Percentiles rank a stretch among this genome's conserved stretches.
Evolutionary conservation across 1,140 invertebrate genomes (phyloP).

Genomic region (Macrotrachela quadricornifera): DNA sequence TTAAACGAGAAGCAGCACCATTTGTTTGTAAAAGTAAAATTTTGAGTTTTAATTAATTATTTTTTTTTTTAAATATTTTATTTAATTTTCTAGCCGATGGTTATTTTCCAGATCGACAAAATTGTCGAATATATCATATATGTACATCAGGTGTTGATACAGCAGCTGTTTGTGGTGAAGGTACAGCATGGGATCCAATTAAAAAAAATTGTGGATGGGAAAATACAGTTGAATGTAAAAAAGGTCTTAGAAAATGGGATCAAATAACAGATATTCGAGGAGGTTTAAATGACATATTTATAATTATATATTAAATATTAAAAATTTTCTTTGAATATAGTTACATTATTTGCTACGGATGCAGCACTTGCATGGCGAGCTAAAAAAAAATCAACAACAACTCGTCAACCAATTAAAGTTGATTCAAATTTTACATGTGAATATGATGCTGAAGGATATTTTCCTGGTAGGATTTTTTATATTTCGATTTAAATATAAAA

Average conservation of each 20-base stretch:
- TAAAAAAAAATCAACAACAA: conserved; percentile 5
- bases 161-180: conserved; percentile 7
- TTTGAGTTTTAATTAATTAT: too few relatives aligned
- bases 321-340: not conserved
- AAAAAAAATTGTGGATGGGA: conserved; percentile 6
- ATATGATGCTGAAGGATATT: too few relatives aligned
- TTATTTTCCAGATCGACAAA: conserved; percentile 5
- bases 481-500: too few relatives aligned
- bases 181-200: conserved; percentile 3
- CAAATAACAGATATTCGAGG: conserved; percentile 6
- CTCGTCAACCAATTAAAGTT: not conserved
- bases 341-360: conserved; percentile 5
- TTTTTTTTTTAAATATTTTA: too few relatives aligned
- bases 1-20: too few relatives aligned
- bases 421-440: conserved; percentile 9
- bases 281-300: too few relatives aligned
- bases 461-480: not conserved
- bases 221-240: conserved; percentile 8
- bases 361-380: not conserved
- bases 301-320: too few relatives aligned
- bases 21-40: too few relatives aligned
- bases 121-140: conserved; percentile 8
- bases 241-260: conserved; percentile 2
- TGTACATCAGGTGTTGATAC: conserved; percentile 3
- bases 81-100: not conserved